Evolutionary conservation across 2,113 vertebrate species (phyloP).

Genomic region (Trematocara zebra): DNA sequence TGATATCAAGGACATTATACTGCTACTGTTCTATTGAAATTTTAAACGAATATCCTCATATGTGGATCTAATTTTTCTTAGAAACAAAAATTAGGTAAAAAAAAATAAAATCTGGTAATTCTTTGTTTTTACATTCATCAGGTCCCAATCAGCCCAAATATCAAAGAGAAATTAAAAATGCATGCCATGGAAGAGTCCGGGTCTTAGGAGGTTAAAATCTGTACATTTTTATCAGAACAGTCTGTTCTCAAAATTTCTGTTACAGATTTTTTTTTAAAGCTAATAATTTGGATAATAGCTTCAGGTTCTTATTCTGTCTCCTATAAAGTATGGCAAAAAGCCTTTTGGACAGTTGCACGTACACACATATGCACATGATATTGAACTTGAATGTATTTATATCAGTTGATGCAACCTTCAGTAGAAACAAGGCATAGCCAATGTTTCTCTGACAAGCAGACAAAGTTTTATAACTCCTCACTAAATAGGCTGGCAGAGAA

Average conservation of each 20-base stretch:
- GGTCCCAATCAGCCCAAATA: not conserved
- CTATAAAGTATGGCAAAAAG: not conserved
- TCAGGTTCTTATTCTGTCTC: not conserved
- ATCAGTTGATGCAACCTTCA: not conserved
- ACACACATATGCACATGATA: not conserved
- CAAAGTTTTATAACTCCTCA: constrained; percentile 1
- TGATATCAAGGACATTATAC: not conserved
- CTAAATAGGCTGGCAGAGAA: not conserved
- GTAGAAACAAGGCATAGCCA: not conserved
- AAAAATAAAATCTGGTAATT: not conserved
- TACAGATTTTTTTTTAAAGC: not conserved
- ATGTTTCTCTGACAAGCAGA: not conserved
- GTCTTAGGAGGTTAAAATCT: not conserved
- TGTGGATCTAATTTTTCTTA: not conserved
- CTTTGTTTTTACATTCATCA: not conserved
- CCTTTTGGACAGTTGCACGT: not conserved
- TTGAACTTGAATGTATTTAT: not conserved
- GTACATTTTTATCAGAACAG: not conserved
- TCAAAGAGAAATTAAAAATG: not conserved
- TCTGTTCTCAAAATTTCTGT: not conserved
- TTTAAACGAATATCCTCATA: not conserved
- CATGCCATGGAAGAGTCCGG: not conserved
- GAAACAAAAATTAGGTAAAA: not conserved
- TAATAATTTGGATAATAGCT: not conserved
- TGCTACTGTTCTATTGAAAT: not conserved